phyloP scores from a whole-genome alignment of 2,888 invertebrate species.

The Pyrgus malvae region DNA sequence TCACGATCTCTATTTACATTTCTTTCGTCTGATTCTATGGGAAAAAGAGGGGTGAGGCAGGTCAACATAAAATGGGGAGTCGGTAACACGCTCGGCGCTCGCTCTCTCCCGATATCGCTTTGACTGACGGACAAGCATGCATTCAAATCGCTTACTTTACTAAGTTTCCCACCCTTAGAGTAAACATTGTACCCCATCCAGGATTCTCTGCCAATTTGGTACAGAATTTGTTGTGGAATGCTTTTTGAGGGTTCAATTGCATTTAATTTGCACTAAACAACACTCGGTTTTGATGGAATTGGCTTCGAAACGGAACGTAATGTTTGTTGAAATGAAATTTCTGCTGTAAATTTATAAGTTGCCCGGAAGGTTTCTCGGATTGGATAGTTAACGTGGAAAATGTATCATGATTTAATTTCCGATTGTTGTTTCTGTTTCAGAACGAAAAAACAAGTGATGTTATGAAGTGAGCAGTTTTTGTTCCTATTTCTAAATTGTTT shows the following conservation, averaged over 20 bases:
- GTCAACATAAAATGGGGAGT: conserved; percentile 45
- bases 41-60: conserved; percentile 42
- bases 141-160: conserved; percentile 88
- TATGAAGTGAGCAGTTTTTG: not conserved
- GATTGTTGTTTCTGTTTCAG: conserved; percentile 8
- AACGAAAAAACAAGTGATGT: not conserved
- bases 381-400: conserved; percentile 20
- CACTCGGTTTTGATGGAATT: conserved; percentile 60
- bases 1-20: conserved; percentile 27
- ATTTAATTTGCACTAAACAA: conserved; percentile 80
- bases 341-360: conserved; percentile 31
- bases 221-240: conserved; percentile 79
- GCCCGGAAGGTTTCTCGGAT: conserved; percentile 18
- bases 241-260: conserved; percentile 77
- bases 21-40: conserved; percentile 1
- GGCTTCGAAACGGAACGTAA: conserved; percentile 34
- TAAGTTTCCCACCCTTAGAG: conserved; percentile 63
- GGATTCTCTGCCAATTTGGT: conserved; percentile 74
- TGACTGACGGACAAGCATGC: conserved; percentile 89
- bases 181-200: conserved; percentile 65
- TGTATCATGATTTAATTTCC: conserved; percentile 24
- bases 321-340: conserved; percentile 37
- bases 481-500: not conserved
- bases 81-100: conserved; percentile 62
- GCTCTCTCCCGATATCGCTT: conserved; percentile 80